These are phyloP conservation scores for Aphrocallistes beatrix DNA, from an alignment of 37 sponge, comb jelly and placozoan species.

Conservation along the genomic window DNA sequence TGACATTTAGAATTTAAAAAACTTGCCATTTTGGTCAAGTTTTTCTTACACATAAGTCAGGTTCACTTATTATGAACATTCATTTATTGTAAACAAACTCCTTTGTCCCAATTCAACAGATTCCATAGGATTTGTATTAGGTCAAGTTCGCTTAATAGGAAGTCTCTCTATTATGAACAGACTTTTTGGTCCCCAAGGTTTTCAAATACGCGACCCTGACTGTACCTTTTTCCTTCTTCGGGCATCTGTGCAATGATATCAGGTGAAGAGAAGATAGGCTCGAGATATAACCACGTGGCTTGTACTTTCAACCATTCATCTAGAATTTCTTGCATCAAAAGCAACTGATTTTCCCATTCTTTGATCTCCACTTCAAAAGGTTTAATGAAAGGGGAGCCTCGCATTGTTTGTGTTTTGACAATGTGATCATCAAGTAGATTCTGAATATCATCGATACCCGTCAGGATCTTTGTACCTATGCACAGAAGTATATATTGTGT, in stretches of 20 bases:
- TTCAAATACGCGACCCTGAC: neutral
- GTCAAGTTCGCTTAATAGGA: neutral
- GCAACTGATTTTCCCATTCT: conserved; percentile 88
- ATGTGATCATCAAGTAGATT: conserved; percentile 96
- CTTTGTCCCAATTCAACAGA: too few relatives aligned
- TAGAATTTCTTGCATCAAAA: conserved; percentile 89
- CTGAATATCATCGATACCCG: conserved; percentile 92
- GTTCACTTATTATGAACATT: too few relatives aligned
- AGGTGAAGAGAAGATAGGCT: conserved; percentile 98
- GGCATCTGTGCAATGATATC: conserved; percentile 99
- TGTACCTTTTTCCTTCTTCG: conserved; percentile 71
- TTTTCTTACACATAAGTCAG: too few relatives aligned
- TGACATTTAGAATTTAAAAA: too few relatives aligned
- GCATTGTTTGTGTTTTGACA: conserved; percentile 99
- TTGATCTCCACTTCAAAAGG: conserved; percentile 88
- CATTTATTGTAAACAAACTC: too few relatives aligned
- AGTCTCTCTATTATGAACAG: neutral
- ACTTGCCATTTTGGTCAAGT: too few relatives aligned
- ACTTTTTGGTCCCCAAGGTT: too few relatives aligned
- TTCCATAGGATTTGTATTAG: too few relatives aligned
- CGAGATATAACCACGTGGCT: conserved; percentile 97
- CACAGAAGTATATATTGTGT: too few relatives aligned
- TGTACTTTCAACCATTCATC: conserved; percentile 99
- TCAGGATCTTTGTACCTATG: conserved; percentile 94
- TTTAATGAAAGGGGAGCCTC: conserved; percentile 96